A percentile compares a stretch with the other conserved stretches of the same genome.
These are phyloP conservation scores for Falco rusticolus DNA, from an alignment of 2,797 vertebrate species.

Conservation along the genomic window DNA sequence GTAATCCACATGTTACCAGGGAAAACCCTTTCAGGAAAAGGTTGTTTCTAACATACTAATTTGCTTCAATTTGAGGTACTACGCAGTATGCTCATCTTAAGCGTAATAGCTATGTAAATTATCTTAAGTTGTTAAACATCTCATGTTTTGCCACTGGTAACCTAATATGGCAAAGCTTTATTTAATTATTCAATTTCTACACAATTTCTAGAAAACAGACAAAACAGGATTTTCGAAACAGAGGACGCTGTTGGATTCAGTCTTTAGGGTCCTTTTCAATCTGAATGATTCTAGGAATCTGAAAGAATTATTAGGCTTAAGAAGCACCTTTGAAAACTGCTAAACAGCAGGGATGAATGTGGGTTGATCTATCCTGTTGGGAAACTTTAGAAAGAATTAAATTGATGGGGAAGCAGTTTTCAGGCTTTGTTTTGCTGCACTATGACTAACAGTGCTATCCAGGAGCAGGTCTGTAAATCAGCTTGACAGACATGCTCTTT, in stretches of 20 bases:
- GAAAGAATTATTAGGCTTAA: not conserved
- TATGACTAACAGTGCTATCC: not conserved
- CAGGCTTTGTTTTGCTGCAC: not conserved
- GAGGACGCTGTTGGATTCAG: not conserved
- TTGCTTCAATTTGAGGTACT: not conserved
- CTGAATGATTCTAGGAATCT: not conserved
- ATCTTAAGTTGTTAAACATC: not conserved
- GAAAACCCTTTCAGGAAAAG: not conserved
- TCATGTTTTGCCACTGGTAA: not conserved
- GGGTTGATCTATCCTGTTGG: not conserved
- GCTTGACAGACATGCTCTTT: not conserved
- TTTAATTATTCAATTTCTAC: not conserved
- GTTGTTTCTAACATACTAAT: not conserved
- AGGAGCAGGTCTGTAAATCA: not conserved
- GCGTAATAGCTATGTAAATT: not conserved
- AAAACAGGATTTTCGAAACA: not conserved
- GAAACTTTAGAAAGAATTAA: slow-evolving; percentile 33
- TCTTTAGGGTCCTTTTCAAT: not conserved
- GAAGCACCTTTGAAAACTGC: not conserved
- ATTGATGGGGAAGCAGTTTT: slow-evolving; percentile 42
- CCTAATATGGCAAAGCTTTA: not conserved
- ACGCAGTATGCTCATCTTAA: not conserved
- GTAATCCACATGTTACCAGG: not conserved
- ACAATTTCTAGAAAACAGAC: not conserved
- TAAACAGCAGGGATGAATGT: not conserved